phyloP scores from a whole-genome alignment of 2,888 invertebrate genomes.

The Ellobium chinense region DNA sequence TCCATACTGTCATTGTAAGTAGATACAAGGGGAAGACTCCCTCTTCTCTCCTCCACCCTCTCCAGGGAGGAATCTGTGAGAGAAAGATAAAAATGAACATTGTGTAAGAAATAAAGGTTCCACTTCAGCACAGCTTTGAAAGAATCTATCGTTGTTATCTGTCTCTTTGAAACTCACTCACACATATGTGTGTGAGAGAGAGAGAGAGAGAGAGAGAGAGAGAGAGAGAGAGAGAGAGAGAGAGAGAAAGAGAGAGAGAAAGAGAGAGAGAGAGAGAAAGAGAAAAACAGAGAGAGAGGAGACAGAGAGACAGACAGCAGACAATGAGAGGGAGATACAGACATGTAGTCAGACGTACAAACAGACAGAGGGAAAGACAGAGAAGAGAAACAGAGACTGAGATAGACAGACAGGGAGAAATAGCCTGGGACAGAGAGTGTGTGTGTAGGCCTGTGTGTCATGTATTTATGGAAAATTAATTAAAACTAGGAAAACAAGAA shows the following conservation, averaged over 20 bases:
- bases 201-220: neutral
- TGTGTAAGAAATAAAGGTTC: too few relatives aligned
- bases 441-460: too few relatives aligned
- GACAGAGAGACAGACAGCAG: neutral
- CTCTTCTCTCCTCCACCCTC: conserved; percentile 66
- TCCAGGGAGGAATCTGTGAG: conserved; percentile 34
- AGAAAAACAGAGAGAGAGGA: neutral
- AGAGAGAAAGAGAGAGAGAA: neutral
- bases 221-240: neutral
- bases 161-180: too few relatives aligned
- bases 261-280: neutral
- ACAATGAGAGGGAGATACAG: neutral
- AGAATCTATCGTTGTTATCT: too few relatives aligned
- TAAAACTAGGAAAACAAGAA: too few relatives aligned
- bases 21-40: conserved; percentile 85
- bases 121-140: too few relatives aligned
- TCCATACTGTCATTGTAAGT: conserved; percentile 83
- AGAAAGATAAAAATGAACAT: neutral
- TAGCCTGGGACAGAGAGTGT: too few relatives aligned
- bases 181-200: conserved; percentile 14
- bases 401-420: too few relatives aligned
- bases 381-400: too few relatives aligned
- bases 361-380: too few relatives aligned
- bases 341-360: too few relatives aligned
- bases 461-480: too few relatives aligned